Conservation (phyloP, 2,888 invertebrate species). For the Chaitophorus viminalis region DNA sequence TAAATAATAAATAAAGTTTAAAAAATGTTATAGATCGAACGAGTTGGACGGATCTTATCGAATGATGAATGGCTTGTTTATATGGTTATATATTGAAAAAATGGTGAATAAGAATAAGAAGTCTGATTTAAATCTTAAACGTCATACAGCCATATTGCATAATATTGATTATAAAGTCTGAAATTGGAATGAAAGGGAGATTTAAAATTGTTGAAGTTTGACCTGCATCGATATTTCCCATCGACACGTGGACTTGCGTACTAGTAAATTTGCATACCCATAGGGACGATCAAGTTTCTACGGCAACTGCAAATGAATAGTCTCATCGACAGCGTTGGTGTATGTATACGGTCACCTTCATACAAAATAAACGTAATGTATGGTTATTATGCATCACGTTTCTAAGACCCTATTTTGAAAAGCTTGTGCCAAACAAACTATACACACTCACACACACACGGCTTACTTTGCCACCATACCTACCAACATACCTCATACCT, state of each 20-base stretch:
- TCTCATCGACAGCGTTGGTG: not conserved
- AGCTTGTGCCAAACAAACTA: not conserved
- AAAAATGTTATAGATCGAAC: not conserved
- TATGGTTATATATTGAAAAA: not conserved
- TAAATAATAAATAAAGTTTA: not conserved
- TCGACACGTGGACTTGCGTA: not conserved
- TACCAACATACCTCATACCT: not conserved
- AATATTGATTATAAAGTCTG: slow-evolving; percentile 9
- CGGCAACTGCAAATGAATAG: slow-evolving; percentile 26
- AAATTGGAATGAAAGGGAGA: not conserved
- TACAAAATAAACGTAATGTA: slow-evolving; percentile 34
- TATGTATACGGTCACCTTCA: slow-evolving; percentile 23
- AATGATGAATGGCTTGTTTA: not conserved
- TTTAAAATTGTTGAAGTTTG: slow-evolving; percentile 20
- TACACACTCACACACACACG: not conserved
- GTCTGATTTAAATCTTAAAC: not conserved
- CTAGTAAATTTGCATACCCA: slow-evolving; percentile 24
- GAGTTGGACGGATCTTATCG: not conserved
- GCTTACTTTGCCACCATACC: not conserved
- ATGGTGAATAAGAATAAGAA: not conserved
- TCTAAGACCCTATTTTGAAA: slow-evolving; percentile 34
- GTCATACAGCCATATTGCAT: not conserved
- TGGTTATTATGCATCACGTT: slow-evolving; percentile 36
- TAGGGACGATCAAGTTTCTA: slow-evolving; percentile 15
- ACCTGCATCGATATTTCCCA: not conserved